phyloP scores from a whole-genome alignment of 1,140 invertebrate genomes.

The Drosophila lini region DNA sequence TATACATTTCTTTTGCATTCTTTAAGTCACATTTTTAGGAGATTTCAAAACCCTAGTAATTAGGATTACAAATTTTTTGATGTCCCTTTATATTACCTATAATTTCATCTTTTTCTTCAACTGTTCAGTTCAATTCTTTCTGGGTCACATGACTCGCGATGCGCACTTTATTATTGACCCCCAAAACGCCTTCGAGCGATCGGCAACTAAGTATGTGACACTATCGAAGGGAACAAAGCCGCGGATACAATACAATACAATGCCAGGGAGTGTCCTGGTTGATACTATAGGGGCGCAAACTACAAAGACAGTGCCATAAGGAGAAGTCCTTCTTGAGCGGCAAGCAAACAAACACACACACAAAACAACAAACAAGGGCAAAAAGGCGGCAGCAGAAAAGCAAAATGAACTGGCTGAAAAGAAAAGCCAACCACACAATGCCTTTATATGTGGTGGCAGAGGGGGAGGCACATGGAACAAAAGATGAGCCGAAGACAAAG shows the following conservation, averaged over 20 bases:
- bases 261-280: conserved; percentile 22
- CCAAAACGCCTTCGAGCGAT: conserved; percentile 52
- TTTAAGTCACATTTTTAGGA: not conserved
- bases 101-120: not conserved
- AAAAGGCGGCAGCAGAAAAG: conserved; percentile 32
- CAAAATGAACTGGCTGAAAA: conserved; percentile 31
- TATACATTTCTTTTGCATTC: not conserved
- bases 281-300: conserved; percentile 27
- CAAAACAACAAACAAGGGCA: conserved; percentile 42
- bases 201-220: conserved; percentile 63
- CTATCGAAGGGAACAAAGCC: conserved; percentile 63
- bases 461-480: conserved; percentile 53
- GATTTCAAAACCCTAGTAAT: not conserved
- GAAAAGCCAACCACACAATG: conserved; percentile 69
- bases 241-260: conserved; percentile 46
- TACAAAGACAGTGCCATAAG: conserved; percentile 43
- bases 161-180: conserved; percentile 72
- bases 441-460: conserved; percentile 28
- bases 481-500: conserved; percentile 76
- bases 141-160: conserved; percentile 23
- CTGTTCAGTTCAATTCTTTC: not conserved
- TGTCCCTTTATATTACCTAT: no score
- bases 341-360: conserved; percentile 21
- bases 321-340: conserved; percentile 32
- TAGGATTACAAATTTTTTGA: not conserved